A percentile compares a stretch with the other conserved stretches of the same genome.
Conservation (phyloP, 1,140 invertebrate genomes). For the Eriocheir sinensis region DNA sequence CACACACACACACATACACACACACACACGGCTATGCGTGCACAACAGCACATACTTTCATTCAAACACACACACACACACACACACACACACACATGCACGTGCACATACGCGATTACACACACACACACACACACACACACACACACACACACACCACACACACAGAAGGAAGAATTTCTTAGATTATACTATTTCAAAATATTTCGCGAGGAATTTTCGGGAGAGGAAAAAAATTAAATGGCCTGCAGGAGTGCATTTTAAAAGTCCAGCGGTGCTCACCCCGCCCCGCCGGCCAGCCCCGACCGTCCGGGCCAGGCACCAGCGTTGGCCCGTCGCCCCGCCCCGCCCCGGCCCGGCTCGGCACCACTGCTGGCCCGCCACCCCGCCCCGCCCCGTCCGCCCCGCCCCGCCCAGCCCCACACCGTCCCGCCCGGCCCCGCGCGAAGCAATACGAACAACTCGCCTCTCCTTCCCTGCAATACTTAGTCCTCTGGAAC, state of each 20-base stretch:
- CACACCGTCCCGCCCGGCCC: neutral
- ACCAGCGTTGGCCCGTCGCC: neutral
- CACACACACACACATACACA: neutral
- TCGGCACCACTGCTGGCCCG: neutral
- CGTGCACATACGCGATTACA: slow-evolving; percentile 8
- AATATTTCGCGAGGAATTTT: neutral
- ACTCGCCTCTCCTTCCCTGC: neutral
- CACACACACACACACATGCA: slow-evolving; percentile 40
- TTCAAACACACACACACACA: slow-evolving; percentile 34
- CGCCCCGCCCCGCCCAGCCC: neutral
- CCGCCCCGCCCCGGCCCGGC: neutral
- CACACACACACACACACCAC: slow-evolving; percentile 37
- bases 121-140: slow-evolving; percentile 21
- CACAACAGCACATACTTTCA: neutral
- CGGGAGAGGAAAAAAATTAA: neutral
- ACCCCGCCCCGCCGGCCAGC: neutral
- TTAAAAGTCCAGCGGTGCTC: slow-evolving; percentile 13
- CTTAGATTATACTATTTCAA: slow-evolving; percentile 15
- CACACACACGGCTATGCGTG: neutral
- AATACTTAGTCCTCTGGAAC: slow-evolving; percentile 48
- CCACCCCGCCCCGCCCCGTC: neutral
- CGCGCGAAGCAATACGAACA: slow-evolving; percentile 28
- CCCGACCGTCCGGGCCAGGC: no score
- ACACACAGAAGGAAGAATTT: neutral
- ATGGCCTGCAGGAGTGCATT: slow-evolving; percentile 11